Base-by-base conservation (phyloP, 2,113 vertebrate genomes). In the Motacilla tschutschensis region DNA sequence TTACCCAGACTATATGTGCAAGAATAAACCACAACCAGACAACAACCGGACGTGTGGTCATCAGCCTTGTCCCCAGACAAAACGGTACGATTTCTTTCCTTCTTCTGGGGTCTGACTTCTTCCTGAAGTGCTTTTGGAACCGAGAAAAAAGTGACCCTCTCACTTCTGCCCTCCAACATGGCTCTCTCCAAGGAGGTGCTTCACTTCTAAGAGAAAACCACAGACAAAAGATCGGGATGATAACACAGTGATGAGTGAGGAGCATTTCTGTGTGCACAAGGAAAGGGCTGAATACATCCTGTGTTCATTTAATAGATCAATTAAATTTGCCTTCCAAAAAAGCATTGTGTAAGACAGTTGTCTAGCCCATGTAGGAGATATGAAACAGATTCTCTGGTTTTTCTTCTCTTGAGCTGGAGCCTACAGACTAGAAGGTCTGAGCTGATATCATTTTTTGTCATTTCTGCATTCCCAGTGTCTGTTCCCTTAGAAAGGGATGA, bases 1-100 rank as follows among this genome's bases (percentile, higher is more conserved):
- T 66, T 98, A 98, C 69, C 98, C 98, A 0, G 98, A 98, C 85
- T 97, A 97, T 44, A 95, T 99, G 93, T 99, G 99, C 86, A 96
- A 96, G 31, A 96, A 84, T 35, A 96, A 97, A 87, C 96, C 94
- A 2, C 96, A 95, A 5, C 99, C 98, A 2, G 94, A 96, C 19
- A 96, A 91, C 89, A 98, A 97, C 91, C 97, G 96, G 3, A 98
- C 98, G 4, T 99, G 99, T 91, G 98, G 97, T 77, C 92, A 46
- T 21, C 98, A 99, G 7, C 62, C 90, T 7, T 99, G 99, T 85
- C 99, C 98, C 1, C 97, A 98, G 65, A 98, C 93, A 54, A 98
- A 96, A 95, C 97, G 98, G 99, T 99, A 95, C 90, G 77, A 58
- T 64, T 83, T 87, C 31, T 28, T 82, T 65, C 53, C 28, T 53